These are phyloP conservation scores for Pherbina coryleti DNA, from an alignment of 2,888 invertebrate genomes.

Conservation along the genomic window DNA sequence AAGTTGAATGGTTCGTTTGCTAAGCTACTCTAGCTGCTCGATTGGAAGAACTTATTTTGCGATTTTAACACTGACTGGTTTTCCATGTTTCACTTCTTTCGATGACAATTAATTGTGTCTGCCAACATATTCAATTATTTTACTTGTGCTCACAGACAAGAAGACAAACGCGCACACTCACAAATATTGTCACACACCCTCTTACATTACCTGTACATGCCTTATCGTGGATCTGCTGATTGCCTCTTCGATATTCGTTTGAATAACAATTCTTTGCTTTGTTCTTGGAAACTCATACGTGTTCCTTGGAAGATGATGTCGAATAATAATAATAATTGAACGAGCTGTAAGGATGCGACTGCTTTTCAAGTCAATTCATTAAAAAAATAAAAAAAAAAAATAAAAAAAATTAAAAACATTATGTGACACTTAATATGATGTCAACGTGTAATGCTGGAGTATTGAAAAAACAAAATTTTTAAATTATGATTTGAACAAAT, in stretches of 20 bases:
- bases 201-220: conserved; percentile 28
- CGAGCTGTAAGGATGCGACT: not conserved
- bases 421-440: not conserved
- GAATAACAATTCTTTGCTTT: conserved; percentile 17
- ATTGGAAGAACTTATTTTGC: not conserved
- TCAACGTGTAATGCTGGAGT: not conserved
- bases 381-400: not conserved
- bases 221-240: conserved; percentile 33
- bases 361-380: conserved; percentile 5
- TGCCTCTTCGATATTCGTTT: conserved; percentile 17
- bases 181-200: not conserved
- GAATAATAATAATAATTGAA: conserved; percentile 20
- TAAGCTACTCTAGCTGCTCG: not conserved
- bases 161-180: not conserved
- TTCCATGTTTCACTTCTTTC: not conserved
- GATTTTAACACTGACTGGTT: not conserved
- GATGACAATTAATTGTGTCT: not conserved
- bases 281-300: conserved; percentile 29
- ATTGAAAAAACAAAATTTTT: not conserved
- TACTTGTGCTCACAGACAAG: not conserved
- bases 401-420: not conserved
- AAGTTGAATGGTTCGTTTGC: not conserved
- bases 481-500: not conserved
- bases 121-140: conserved; percentile 16
- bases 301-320: not conserved